phyloP scores from a whole-genome alignment of 2,797 vertebrate species.

The Helarctos malayanus region DNA sequence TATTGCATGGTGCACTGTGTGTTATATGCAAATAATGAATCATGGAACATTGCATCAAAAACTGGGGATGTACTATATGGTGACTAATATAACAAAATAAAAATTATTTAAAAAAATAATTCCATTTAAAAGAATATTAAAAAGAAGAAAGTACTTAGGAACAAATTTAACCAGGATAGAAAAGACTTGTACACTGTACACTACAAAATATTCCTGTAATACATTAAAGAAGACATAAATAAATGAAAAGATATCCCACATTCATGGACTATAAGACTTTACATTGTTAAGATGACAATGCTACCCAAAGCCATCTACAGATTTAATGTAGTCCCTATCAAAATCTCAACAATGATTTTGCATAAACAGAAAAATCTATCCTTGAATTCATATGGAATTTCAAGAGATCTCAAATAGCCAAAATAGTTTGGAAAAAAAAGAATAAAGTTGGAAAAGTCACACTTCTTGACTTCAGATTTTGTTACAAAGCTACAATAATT shows the following conservation, averaged over 20 bases:
- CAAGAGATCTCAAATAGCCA: background rate
- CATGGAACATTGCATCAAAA: no score
- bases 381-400: background rate
- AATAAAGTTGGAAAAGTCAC: background rate
- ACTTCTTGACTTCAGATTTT: conserved; percentile 30
- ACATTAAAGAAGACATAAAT: conserved; percentile 18
- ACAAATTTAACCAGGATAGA: background rate
- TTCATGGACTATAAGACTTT: background rate
- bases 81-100: no score
- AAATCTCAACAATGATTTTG: conserved; percentile 9
- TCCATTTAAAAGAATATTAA: background rate
- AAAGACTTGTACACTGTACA: background rate
- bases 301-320: background rate
- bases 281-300: background rate
- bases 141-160: background rate
- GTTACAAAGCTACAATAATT: background rate
- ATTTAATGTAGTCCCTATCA: background rate
- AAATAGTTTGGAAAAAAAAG: background rate
- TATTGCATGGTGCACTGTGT: no score
- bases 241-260: background rate
- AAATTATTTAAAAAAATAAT: background rate
- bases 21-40: no score
- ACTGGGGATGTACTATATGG: no score
- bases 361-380: background rate
- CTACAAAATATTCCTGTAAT: background rate